These are phyloP conservation scores for Polydrusus tereticollis DNA, from an alignment of 2,888 invertebrate species.

Conservation along the genomic window DNA sequence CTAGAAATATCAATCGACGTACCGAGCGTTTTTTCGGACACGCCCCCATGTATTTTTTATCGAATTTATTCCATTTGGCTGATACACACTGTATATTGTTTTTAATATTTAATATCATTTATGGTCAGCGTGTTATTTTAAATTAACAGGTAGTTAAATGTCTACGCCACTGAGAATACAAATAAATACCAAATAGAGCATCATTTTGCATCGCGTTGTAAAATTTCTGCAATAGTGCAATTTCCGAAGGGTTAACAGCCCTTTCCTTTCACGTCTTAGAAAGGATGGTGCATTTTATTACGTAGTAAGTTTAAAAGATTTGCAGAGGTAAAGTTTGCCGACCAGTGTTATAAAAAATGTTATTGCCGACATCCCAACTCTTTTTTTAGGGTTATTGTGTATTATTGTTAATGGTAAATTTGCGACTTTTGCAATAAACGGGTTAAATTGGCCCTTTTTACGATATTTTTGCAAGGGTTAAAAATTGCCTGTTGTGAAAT, in stretches of 20 bases:
- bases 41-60: no score
- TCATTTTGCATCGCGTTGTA: constrained; percentile 23
- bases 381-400: not conserved
- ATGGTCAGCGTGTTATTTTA: no score
- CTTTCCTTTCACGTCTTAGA: not conserved
- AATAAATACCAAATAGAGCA: not conserved
- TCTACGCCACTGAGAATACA: not conserved
- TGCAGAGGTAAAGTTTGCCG: not conserved
- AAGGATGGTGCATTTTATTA: constrained; percentile 1
- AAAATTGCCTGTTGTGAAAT: not conserved
- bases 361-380: not conserved
- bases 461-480: constrained; percentile 13
- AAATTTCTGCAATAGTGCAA: constrained; percentile 20
- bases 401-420: constrained; percentile 15
- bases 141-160: not conserved
- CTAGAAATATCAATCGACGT: no score
- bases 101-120: no score
- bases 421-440: constrained; percentile 12
- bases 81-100: no score
- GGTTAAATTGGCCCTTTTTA: not conserved
- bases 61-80: no score
- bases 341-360: constrained; percentile 8
- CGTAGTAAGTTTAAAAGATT: constrained; percentile 1
- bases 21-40: no score
- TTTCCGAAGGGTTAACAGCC: constrained; percentile 12